These are phyloP conservation scores for Varanus komodoensis DNA, from an alignment of 2,113 vertebrate genomes.

Conservation along the genomic window DNA sequence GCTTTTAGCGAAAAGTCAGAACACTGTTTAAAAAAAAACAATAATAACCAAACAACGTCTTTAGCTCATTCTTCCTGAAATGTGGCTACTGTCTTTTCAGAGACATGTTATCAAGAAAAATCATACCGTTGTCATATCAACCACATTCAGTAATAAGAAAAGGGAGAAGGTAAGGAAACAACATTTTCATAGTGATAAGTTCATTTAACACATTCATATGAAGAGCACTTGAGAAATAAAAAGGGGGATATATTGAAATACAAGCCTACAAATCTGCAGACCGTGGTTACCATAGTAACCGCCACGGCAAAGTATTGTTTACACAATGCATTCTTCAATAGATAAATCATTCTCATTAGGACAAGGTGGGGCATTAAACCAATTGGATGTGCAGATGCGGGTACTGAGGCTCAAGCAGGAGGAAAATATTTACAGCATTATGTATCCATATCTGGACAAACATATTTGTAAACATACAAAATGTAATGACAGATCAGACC, in stretches of 20 bases:
- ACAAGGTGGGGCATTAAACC: slow-evolving; percentile 28
- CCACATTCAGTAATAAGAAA: slow-evolving; percentile 66
- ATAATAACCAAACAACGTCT: background rate
- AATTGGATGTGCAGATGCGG: slow-evolving; percentile 47
- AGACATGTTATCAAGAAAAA: slow-evolving; percentile 59
- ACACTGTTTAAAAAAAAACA: background rate
- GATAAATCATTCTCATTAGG: slow-evolving; percentile 64
- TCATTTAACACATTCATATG: slow-evolving; percentile 64
- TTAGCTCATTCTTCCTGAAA: slow-evolving; percentile 28
- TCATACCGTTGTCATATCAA: slow-evolving; percentile 62
- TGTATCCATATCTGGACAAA: slow-evolving; percentile 25
- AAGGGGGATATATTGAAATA: slow-evolving; percentile 55
- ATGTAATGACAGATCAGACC: slow-evolving; percentile 1
- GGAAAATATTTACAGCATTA: slow-evolving; percentile 39
- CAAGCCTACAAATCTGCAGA: slow-evolving; percentile 44
- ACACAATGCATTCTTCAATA: slow-evolving; percentile 44
- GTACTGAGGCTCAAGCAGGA: slow-evolving; percentile 26
- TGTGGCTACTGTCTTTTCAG: slow-evolving; percentile 32
- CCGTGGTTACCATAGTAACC: slow-evolving; percentile 67
- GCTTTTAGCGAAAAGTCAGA: slow-evolving; percentile 16
- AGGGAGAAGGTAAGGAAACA: slow-evolving; percentile 36
- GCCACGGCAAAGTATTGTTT: slow-evolving; percentile 42
- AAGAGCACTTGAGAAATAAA: slow-evolving; percentile 56
- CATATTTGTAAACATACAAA: slow-evolving; percentile 39
- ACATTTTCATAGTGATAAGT: slow-evolving; percentile 73